A percentile compares a stretch with the other conserved stretches of the same genome.
These are phyloP conservation scores for Himalopsyche japonica DNA, from an alignment of 2,888 invertebrate species.

Conservation along the genomic window DNA sequence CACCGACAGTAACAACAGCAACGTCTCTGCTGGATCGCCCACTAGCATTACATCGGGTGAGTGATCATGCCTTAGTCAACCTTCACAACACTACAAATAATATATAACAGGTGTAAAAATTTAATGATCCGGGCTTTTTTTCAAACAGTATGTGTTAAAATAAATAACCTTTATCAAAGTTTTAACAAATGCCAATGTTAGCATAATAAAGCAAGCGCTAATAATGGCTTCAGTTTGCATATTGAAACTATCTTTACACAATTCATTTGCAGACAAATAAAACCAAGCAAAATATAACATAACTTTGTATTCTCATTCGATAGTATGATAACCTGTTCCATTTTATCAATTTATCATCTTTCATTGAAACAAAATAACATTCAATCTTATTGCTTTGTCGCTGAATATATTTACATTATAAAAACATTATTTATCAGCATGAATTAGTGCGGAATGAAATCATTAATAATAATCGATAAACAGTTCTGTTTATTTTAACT, in stretches of 20 bases:
- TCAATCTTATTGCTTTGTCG: background rate
- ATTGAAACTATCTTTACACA: no score
- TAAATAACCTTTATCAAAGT: no score
- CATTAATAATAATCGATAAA: background rate
- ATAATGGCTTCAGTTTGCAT: no score
- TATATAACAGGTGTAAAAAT: no score
- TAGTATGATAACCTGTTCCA: background rate
- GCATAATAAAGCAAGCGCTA: no score
- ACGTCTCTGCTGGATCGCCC: constrained; percentile 81
- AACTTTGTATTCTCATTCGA: background rate
- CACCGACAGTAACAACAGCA: constrained; percentile 80
- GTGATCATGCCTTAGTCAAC: background rate
- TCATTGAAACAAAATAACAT: background rate
- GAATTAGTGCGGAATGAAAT: constrained; percentile 44
- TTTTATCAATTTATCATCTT: background rate
- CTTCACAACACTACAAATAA: no score
- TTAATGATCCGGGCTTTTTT: no score
- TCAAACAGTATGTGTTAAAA: no score
- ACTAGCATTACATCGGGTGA: constrained; percentile 80
- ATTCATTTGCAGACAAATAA: background rate
- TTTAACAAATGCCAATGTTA: no score
- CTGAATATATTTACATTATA: background rate
- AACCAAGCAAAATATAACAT: background rate
- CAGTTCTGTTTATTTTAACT: background rate
- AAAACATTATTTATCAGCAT: background rate